Percentiles rank a stretch among this genome's conserved stretches.
These are phyloP conservation scores for Chamaea fasciata DNA, from an alignment of 2,113 vertebrate genomes.

Conservation along the genomic window DNA sequence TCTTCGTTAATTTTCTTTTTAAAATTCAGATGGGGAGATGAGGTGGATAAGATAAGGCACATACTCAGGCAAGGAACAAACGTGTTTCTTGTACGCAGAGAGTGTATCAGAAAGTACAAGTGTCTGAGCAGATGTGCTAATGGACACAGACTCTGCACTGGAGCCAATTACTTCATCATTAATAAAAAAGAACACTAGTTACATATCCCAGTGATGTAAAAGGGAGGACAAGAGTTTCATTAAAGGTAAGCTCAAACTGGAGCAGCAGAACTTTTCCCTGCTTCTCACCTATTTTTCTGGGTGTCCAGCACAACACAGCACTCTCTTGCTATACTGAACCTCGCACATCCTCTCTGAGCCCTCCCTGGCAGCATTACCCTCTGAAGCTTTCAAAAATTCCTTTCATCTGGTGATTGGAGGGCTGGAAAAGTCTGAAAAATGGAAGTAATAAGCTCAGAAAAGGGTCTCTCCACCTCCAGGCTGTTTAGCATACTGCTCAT, in stretches of 20 bases:
- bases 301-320: accelerated
- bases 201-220: background rate
- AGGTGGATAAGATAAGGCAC: background rate
- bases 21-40: background rate
- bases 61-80: background rate
- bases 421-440: background rate
- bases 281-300: background rate
- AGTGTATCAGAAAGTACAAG: background rate
- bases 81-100: accelerated
- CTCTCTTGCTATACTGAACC: background rate
- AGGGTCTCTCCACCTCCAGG: background rate
- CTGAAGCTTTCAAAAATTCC: background rate
- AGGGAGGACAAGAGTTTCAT: background rate
- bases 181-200: background rate
- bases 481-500: background rate
- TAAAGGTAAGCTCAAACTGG: accelerated
- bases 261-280: background rate
- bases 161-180: background rate
- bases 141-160: background rate
- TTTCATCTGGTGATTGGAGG: background rate
- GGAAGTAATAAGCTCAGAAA: background rate
- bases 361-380: background rate
- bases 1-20: conserved; percentile 7
- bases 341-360: background rate
- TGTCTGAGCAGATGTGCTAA: background rate